Conservation (phyloP, 1,140 invertebrate genomes). For the Drosophila ficusphila region DNA sequence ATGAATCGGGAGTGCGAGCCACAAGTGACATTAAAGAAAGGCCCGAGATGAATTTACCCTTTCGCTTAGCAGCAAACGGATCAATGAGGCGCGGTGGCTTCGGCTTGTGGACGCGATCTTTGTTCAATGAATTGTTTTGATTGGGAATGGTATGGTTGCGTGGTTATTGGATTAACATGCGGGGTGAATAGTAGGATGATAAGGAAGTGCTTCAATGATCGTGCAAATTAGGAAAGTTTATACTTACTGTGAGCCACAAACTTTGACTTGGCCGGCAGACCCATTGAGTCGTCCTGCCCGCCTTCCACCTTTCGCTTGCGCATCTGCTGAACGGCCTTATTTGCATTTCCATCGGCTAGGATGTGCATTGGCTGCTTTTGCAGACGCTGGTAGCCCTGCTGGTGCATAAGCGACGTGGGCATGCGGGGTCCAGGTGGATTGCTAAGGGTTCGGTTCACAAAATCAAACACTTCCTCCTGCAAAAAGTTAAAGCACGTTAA, state of each 20-base stretch:
- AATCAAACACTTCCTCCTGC: conserved; percentile 88
- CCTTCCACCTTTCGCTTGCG: conserved; percentile 55
- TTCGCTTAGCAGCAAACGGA: conserved; percentile 80
- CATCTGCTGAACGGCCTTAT: conserved; percentile 44
- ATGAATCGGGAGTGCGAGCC: conserved; percentile 45
- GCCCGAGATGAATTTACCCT: conserved; percentile 62
- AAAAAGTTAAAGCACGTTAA: conserved; percentile 7
- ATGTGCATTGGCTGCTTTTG: conserved; percentile 39
- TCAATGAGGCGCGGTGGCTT: conserved; percentile 68
- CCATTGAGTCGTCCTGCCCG: conserved; percentile 27
- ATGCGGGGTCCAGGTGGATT: conserved; percentile 87
- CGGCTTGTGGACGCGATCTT: conserved; percentile 55
- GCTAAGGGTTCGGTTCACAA: conserved; percentile 86
- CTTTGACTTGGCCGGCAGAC: conserved; percentile 53
- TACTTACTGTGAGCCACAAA: conserved; percentile 62
- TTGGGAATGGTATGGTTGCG: not conserved
- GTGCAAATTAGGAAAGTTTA: not conserved
- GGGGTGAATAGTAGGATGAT: conserved; percentile 8
- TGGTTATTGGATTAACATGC: conserved; percentile 19
- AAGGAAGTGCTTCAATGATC: not conserved
- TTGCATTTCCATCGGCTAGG: conserved; percentile 47
- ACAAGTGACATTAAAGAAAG: not conserved
- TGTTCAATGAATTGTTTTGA: conserved; percentile 1
- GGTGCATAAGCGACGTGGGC: conserved; percentile 63
- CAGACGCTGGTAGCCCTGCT: conserved; percentile 46